phyloP scores from a whole-genome alignment of 2,113 vertebrate genomes.

The Rafetus swinhoei region DNA sequence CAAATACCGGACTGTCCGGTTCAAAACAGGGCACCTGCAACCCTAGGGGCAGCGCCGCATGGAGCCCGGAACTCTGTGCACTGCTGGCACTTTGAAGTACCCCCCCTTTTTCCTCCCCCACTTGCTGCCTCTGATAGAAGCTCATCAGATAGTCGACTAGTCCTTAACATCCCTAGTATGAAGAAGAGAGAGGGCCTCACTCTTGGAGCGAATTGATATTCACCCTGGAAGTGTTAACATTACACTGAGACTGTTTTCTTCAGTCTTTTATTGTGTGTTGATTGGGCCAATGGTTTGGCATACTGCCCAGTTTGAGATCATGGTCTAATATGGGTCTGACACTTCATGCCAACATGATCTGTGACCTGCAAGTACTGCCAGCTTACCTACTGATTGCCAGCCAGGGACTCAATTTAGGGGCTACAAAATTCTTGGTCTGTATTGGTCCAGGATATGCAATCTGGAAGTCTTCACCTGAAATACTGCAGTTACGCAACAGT shows the following conservation, averaged over 20 bases:
- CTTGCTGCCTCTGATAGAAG: too few relatives aligned
- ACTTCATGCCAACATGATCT: background rate
- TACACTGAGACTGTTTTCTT: background rate
- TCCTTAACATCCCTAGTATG: too few relatives aligned
- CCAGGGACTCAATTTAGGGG: background rate
- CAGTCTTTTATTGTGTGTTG: fast-evolving
- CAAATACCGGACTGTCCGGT: too few relatives aligned
- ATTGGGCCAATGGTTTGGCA: background rate
- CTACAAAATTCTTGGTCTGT: background rate
- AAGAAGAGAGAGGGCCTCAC: background rate
- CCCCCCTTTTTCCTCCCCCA: too few relatives aligned
- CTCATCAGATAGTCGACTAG: too few relatives aligned
- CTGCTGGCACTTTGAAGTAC: too few relatives aligned
- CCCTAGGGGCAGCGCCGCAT: too few relatives aligned
- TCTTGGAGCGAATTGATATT: background rate
- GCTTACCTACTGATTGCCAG: background rate
- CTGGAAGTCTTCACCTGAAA: background rate
- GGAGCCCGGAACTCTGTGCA: too few relatives aligned
- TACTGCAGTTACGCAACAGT: background rate
- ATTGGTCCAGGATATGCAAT: background rate
- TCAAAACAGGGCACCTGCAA: too few relatives aligned
- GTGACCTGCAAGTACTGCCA: background rate
- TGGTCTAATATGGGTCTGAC: fast-evolving
- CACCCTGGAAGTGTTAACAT: background rate
- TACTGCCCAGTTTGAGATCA: background rate